Evolutionary conservation across 2,888 invertebrate genomes (phyloP), one percentile per base, ranked within the genome.

Genomic region (Fragum fragum): DNA sequence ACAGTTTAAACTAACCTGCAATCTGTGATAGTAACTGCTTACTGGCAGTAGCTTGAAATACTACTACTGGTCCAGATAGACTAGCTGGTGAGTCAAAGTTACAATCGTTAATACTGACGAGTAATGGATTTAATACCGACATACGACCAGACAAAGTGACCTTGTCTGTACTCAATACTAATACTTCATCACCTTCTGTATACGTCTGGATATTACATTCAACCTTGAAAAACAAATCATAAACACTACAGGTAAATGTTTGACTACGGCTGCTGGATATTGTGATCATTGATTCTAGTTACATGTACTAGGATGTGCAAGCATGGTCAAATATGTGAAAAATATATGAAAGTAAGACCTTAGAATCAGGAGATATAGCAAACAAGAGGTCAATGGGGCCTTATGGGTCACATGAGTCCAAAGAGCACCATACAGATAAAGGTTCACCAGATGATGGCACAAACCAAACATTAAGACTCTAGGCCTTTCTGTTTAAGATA

Each of bases 81-180:
- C 63, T 74, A 7, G 91, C 89, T 18, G 91, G 91, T 7, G 88
- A 79, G 0, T 79, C 26, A 71, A 92, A 92, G 7, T 42, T 26
- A 28, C 83, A 70, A 11, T 85, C 89, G 73, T 90, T 88, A 0
- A 91, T 75, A 26, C 87, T 85, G 42, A 89, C 75, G 23, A 92
- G 83, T 18, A 90, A 79, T 7, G 91, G 80, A 21, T 80, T 79
- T n/a, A 84, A 84, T 9, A 89, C 90, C 1, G 89, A 88, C 32
- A 89, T 86, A 36, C 89, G 86, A 28, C 91, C 92, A 16, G 76
- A 66, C 9, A 91, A 61, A 21, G 83, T 79, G 23, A 86, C 74
- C 7, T 85, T 86, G 47, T 79, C 84, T n/a, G 76, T 72, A 18
- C 76, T 69, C 1, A 91, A 87, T 6, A 92, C 90, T 14, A 76